phyloP scores from a whole-genome alignment of 1,140 invertebrate genomes.

The Micrasema longulum region DNA sequence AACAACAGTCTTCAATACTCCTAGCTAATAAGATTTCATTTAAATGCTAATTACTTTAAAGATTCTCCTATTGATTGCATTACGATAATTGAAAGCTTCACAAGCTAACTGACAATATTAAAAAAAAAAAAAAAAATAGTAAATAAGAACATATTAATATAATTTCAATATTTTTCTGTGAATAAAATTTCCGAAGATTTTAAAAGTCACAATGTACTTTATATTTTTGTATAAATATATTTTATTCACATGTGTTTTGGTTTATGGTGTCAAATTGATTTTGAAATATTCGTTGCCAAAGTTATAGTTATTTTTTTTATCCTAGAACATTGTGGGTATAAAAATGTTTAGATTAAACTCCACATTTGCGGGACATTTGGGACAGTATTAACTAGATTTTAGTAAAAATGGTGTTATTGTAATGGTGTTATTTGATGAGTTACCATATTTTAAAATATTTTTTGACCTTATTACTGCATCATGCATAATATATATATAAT shows the following conservation, averaged over 20 bases:
- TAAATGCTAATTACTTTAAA: not conserved
- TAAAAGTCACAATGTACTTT: too few relatives aligned
- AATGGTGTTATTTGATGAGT: not conserved
- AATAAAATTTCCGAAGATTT: not conserved
- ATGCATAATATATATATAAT: too few relatives aligned
- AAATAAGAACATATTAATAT: not conserved
- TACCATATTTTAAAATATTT: not conserved
- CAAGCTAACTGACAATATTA: constrained; percentile 22
- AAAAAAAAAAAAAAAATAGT: too few relatives aligned
- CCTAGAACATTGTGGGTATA: too few relatives aligned
- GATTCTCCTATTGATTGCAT: too few relatives aligned
- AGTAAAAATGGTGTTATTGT: constrained; percentile 2
- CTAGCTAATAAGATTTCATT: constrained; percentile 25
- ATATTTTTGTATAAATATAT: too few relatives aligned
- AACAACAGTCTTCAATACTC: constrained; percentile 28
- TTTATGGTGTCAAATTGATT: too few relatives aligned
- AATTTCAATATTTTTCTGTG: not conserved
- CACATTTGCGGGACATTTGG: constrained; percentile 22
- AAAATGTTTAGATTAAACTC: not conserved
- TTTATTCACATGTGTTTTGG: too few relatives aligned
- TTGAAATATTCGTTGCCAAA: too few relatives aligned
- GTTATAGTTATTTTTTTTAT: too few relatives aligned
- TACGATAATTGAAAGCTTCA: not conserved
- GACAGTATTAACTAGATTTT: constrained; percentile 27
- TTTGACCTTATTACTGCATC: too few relatives aligned